Evolutionary conservation across 2,888 invertebrate genomes (phyloP), one percentile per base, ranked within the genome.

Genomic region (Phoronis australis): DNA sequence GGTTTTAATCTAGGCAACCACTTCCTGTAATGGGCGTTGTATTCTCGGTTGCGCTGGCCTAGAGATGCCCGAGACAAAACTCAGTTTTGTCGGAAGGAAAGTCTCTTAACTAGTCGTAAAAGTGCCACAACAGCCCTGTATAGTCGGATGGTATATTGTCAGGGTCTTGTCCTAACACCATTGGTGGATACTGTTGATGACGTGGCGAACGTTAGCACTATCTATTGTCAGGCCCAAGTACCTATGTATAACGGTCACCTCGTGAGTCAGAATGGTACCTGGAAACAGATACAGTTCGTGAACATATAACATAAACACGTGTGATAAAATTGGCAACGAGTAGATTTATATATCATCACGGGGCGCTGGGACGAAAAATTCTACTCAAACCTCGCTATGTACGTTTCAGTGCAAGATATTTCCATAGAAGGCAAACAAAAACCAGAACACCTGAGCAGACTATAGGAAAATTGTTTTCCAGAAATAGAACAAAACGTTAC

Each of bases 141-240:
- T 31, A 31, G 31, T 31, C 31, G 31, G 31, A 12, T 9, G 31
- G 31, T 9, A 31, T 31, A 15, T 31, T 9, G 31, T 31, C 9
- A 9, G 9, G 9, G 31, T 31, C 31, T 31, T 31, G 9, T 31
- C 31, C 31, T 15, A 12, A 9, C 31, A 31, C 9, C 31, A 31
- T 9, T 15, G 45, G 49, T 70, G 68, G 25, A 74, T 22, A 27
- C 66, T 62, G 47, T 59, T 55, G n/a, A 74, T 44, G 15, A 72
- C 43, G 41, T 69, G 68, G 38, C 62, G 59, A 24, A 70, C 52
- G 45, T 71, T 68, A 1, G 54, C 51, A 45, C 66, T 65, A 22
- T 52, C 53, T 4, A 62, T 52, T 2, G 70, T 69, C 38, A 62
- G 57, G 6, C 69, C 70, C 3, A 71, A 44, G 52, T 61, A 71